Base-by-base conservation (phyloP, 2,888 invertebrate genomes). In the Nomada flava region DNA sequence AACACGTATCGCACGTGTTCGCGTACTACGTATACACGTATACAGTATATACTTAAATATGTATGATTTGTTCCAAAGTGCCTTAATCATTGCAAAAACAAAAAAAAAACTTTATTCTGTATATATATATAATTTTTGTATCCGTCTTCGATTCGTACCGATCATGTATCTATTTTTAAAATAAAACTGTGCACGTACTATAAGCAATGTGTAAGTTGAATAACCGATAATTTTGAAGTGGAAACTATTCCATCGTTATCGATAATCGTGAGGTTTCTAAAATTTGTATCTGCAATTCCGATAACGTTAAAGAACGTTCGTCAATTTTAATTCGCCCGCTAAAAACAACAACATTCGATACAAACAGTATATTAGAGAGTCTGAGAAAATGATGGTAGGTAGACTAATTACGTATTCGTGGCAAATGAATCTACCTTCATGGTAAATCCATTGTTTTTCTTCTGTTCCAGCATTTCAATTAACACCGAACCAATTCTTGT, bases 11-110 rank as follows among this genome's bases (percentile, higher is more conserved):
- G 82, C 82, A 81, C 75, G 67, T 57, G 62, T 44, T 29, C 77
- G 47, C 78, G 67, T 68, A 77, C 62, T 7, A 69, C 50, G 73
- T 65, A 71, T 44, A 53, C 42, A 67, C 77, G 52, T 68, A 74
- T 67, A 71, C 63, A 80, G 59, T 82, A 82, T 90, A 85, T 89
- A 88, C 87, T 76, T 84, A 60, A 60, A 80, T 23, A 87, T 89
- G 88, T 89, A 90, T 73, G 88, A 90, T 90, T 89, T 90, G 89
- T 92, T 93, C 93, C 92, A 92, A 93, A 93, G 93, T 93, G 93
- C 93, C 93, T 93, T 93, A 92, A 86, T 89, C 83, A 84, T 89
- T 87, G 79, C 60, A 77, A 87, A 84, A 87, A 87, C 9, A 29
- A 84, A 74, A 79, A 65, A 76, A 63, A 64, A 84, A 88, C 89